Evolutionary conservation across 2,113 vertebrate species (phyloP).

Genomic region (Pungitius pungitius): DNA sequence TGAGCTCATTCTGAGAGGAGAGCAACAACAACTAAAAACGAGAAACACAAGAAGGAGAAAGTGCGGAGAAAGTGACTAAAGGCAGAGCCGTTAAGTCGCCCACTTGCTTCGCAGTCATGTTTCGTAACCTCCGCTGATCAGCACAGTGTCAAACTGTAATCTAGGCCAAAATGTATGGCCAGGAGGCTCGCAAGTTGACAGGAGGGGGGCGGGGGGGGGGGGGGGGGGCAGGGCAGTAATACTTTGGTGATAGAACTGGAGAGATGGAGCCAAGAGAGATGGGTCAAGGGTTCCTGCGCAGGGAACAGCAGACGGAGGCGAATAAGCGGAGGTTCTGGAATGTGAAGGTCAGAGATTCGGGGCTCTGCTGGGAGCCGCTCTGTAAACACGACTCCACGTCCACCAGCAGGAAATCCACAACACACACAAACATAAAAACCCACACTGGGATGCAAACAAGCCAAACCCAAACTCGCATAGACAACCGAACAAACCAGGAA

Average conservation of each 20-base stretch:
- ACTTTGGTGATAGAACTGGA: slow-evolving; percentile 46
- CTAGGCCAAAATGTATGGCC: slow-evolving; percentile 37
- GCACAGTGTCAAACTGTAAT: slow-evolving; percentile 41
- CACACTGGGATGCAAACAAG: slow-evolving; percentile 66
- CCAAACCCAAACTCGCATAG: slow-evolving; percentile 46
- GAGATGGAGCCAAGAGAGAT: slow-evolving; percentile 66
- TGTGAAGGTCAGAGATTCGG: slow-evolving; percentile 80
- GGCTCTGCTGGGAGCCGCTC: slow-evolving; percentile 78
- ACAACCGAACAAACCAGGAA: slow-evolving; percentile 47
- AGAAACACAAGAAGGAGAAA: slow-evolving; percentile 19
- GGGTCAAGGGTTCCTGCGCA: slow-evolving; percentile 54
- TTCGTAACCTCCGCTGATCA: slow-evolving; percentile 10
- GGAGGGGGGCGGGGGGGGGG: slow-evolving; percentile 7
- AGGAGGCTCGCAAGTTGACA: slow-evolving; percentile 39
- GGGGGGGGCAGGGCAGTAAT: slow-evolving; percentile 18
- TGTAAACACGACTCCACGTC: slow-evolving; percentile 79
- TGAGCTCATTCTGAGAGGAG: slow-evolving; percentile 74
- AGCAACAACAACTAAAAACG: slow-evolving; percentile 70
- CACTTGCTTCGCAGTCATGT: slow-evolving; percentile 17
- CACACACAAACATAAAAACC: slow-evolving; percentile 48
- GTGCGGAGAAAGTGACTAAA: slow-evolving; percentile 35
- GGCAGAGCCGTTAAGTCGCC: slow-evolving; percentile 23
- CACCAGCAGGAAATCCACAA: slow-evolving; percentile 62
- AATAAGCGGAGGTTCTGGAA: slow-evolving; percentile 81
- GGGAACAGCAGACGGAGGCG: slow-evolving; percentile 74